Evolutionary conservation across 92 coral and sea anemone genomes (phyloP).

Genomic region (Umimayanthus chanpuru): DNA sequence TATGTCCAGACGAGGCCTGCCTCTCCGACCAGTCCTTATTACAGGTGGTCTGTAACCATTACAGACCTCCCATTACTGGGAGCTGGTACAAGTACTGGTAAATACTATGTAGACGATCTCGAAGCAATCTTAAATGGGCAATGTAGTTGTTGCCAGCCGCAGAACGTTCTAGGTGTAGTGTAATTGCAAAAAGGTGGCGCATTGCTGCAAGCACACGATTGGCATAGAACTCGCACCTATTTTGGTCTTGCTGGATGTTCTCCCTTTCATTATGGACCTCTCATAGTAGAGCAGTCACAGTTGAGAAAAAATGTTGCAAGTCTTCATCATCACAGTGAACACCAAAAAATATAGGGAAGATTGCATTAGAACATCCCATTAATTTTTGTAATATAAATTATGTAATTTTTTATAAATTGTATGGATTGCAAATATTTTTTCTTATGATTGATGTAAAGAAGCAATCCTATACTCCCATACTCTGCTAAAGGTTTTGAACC

Average conservation of each 20-base stretch:
- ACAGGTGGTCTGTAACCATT: conserved; percentile 45
- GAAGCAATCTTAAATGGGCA: not conserved
- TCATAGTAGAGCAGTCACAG: conserved; percentile 16
- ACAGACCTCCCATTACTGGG: not conserved
- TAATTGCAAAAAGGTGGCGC: conserved; percentile 37
- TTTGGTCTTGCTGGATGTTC: conserved; percentile 17
- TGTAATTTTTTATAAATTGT: too few species aligned
- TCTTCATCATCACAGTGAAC: conserved; percentile 17
- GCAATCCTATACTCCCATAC: too few species aligned
- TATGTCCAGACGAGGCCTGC: conserved; percentile 50
- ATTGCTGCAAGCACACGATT: conserved; percentile 40
- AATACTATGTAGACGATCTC: not conserved
- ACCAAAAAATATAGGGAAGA: not conserved
- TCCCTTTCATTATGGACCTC: conserved; percentile 18
- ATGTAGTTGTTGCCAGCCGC: not conserved
- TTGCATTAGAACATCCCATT: too few species aligned
- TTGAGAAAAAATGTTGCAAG: conserved; percentile 8
- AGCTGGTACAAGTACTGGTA: too few species aligned
- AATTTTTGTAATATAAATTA: too few species aligned
- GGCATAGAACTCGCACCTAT: conserved; percentile 57
- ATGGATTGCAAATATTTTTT: too few species aligned
- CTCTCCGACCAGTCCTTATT: conserved; percentile 34
- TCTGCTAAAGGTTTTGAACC: too few species aligned
- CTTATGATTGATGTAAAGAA: too few species aligned
- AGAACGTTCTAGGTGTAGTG: conserved; percentile 18